phyloP scores from a whole-genome alignment of 1,140 invertebrate species.

The Littorina saxatilis region DNA sequence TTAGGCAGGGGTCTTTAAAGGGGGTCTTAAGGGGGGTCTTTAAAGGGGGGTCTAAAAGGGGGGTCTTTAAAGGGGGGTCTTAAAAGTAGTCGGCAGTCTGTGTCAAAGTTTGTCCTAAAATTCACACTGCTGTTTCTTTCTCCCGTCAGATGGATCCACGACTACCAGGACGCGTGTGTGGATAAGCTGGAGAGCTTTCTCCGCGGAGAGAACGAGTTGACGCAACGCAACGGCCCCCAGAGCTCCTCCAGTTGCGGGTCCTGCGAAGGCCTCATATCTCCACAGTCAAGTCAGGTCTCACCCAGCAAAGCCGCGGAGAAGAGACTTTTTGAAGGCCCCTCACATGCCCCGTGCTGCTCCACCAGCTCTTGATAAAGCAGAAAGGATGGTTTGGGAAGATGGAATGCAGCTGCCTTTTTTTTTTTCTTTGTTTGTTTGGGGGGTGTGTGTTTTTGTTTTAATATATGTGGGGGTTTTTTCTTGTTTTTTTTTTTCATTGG shows the following conservation, averaged over 20 bases:
- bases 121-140: too few relatives aligned
- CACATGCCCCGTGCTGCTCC: slow-evolving; percentile 34
- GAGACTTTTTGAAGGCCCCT: slow-evolving; percentile 12
- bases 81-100: too few relatives aligned
- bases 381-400: background rate
- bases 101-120: too few relatives aligned
- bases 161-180: slow-evolving; percentile 99
- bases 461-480: background rate
- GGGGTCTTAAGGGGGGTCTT: too few relatives aligned
- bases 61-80: too few relatives aligned
- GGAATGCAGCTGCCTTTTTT: background rate
- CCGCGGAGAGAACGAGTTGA: slow-evolving; percentile 49
- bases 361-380: slow-evolving; percentile 15
- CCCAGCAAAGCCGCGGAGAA: slow-evolving; percentile 5
- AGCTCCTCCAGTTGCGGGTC: slow-evolving; percentile 28
- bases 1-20: too few relatives aligned
- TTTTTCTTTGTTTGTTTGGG: background rate
- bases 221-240: background rate
- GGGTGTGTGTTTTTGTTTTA: background rate
- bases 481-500: background rate
- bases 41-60: too few relatives aligned
- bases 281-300: background rate
- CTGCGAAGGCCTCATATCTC: slow-evolving; percentile 22
- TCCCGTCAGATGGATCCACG: slow-evolving; percentile 93
- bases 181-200: slow-evolving; percentile 93